These are phyloP conservation scores for Mythimna albipuncta DNA, from an alignment of 2,888 invertebrate species.

Conservation along the genomic window DNA sequence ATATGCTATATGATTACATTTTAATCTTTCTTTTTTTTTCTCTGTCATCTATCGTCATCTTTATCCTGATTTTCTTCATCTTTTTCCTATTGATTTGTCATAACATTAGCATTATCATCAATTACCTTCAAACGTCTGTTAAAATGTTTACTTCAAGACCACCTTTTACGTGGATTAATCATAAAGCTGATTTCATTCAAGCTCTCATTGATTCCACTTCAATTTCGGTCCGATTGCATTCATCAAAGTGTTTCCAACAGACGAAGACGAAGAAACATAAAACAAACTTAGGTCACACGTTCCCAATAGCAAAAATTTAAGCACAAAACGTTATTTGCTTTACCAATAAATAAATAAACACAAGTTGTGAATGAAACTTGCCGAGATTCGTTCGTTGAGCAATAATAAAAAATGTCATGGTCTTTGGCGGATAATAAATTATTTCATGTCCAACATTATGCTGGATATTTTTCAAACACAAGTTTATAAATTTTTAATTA, in stretches of 20 bases:
- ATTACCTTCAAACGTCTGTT: not conserved
- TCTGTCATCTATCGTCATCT: not conserved
- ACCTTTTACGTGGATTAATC: not conserved
- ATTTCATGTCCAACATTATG: slow-evolving; percentile 52
- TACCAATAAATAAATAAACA: slow-evolving; percentile 29
- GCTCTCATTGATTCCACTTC: not conserved
- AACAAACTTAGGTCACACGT: slow-evolving; percentile 7
- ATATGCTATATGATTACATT: not conserved
- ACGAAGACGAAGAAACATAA: not conserved
- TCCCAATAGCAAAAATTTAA: slow-evolving; percentile 7
- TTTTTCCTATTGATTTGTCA: not conserved
- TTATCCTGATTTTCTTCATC: too few relatives aligned
- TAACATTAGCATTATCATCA: not conserved
- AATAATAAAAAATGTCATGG: slow-evolving; percentile 69
- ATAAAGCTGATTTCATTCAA: not conserved
- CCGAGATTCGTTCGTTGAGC: slow-evolving; percentile 34
- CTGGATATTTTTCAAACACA: slow-evolving; percentile 65
- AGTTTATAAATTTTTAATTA: slow-evolving; percentile 11
- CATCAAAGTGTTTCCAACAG: not conserved
- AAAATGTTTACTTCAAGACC: not conserved
- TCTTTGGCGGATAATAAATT: slow-evolving; percentile 49
- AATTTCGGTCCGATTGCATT: not conserved
- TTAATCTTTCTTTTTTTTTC: not conserved
- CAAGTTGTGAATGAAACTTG: slow-evolving; percentile 50
- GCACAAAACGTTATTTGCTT: slow-evolving; percentile 6